These are phyloP conservation scores for Perithous albicinctus DNA, from an alignment of 2,888 invertebrate species.

Conservation along the genomic window DNA sequence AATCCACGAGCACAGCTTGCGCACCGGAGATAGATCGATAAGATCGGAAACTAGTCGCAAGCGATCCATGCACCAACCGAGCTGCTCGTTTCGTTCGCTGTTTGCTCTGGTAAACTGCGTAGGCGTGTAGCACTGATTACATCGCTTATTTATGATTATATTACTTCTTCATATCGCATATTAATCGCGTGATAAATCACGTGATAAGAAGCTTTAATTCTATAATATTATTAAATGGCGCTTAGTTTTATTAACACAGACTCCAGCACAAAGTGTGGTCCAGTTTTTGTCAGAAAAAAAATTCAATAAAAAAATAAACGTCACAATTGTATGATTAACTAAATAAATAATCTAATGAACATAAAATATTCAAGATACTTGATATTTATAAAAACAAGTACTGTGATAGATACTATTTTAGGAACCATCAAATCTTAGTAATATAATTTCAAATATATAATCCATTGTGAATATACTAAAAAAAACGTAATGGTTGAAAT, in stretches of 20 bases:
- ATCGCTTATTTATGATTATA: slow-evolving; percentile 64
- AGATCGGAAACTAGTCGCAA: slow-evolving; percentile 63
- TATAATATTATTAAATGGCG: slow-evolving; percentile 41
- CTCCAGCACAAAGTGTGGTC: too few relatives aligned
- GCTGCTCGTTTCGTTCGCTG: slow-evolving; percentile 34
- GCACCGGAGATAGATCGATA: slow-evolving; percentile 59
- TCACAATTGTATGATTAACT: background rate
- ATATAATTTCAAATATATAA: background rate
- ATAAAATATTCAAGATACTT: background rate
- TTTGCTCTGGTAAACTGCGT: slow-evolving; percentile 60
- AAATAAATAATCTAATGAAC: background rate
- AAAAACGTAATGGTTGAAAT: background rate
- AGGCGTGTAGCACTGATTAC: slow-evolving; percentile 61
- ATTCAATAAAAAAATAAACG: too few relatives aligned
- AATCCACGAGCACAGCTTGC: slow-evolving; percentile 45
- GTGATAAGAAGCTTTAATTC: slow-evolving; percentile 58
- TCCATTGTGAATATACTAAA: too few relatives aligned
- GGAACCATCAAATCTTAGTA: background rate
- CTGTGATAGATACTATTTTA: background rate
- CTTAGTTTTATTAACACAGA: background rate
- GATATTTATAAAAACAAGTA: too few relatives aligned
- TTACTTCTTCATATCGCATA: slow-evolving; percentile 56
- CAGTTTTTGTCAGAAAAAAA: too few relatives aligned
- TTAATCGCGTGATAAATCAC: slow-evolving; percentile 61
- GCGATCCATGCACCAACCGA: slow-evolving; percentile 50